A percentile compares a stretch with the other conserved stretches of the same genome.
Conservation (phyloP, 2,797 vertebrate species). For the Antrozous pallidus region DNA sequence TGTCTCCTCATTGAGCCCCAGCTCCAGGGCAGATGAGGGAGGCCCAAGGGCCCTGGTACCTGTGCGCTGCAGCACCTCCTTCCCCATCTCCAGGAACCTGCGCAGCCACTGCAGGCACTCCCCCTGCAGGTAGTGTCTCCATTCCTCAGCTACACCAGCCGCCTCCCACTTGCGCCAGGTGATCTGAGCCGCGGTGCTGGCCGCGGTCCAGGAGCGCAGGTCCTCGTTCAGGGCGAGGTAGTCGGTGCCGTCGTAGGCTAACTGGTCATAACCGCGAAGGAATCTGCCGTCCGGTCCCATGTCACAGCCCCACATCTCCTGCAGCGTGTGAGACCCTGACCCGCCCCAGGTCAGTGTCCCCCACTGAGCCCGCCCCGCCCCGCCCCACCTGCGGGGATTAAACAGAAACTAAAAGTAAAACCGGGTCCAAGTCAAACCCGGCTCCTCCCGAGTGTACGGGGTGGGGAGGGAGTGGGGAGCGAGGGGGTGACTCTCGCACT, state of each 20-base stretch:
- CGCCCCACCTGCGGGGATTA: background rate
- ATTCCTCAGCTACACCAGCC: rapidly evolving
- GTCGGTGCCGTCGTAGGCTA: background rate
- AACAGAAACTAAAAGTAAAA: background rate
- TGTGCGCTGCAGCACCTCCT: background rate
- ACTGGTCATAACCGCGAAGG: rapidly evolving
- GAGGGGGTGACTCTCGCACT: background rate
- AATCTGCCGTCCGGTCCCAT: background rate
- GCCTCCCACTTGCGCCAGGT: background rate
- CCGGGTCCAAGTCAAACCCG: no score
- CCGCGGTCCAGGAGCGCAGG: background rate
- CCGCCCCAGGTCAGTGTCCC: background rate
- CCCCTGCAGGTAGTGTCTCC: background rate
- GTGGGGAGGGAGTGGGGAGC: no score
- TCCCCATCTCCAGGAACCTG: background rate
- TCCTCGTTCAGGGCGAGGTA: constrained; percentile 28
- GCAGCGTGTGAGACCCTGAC: background rate
- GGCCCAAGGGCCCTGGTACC: background rate
- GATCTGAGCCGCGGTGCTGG: background rate
- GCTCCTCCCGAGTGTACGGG: background rate
- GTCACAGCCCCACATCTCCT: background rate
- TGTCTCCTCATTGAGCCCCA: no score
- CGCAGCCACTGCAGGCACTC: rapidly evolving
- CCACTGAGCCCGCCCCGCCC: no score
- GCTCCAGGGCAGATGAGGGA: no score